Evolutionary conservation across 2,888 invertebrate genomes (phyloP), one percentile per base, ranked within the genome.

Genomic region (Megamerina dolium): DNA sequence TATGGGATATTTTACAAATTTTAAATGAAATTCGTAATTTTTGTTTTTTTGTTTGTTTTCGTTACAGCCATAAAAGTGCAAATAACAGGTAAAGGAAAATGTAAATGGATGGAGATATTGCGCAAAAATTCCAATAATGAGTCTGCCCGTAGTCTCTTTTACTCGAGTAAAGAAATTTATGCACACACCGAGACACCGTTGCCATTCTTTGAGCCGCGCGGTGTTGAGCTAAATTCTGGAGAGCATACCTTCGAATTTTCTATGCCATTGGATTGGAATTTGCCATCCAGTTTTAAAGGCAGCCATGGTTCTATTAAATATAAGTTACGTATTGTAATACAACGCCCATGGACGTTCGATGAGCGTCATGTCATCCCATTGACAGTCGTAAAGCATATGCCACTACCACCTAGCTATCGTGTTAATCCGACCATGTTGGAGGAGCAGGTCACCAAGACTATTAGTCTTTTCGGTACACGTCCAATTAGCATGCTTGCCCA

Each of bases 321-420:
- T 48, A 70, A 72, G 50, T 58, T 70, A 41, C 66, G 66, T 18
- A 54, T 71, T 30, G 57, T 66, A 9, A 66, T 71, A 18, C 71
- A 72, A 50, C 58, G 64, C n/a, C 64, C 71, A 16, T 71, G 70
- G 70, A 64, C 64, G 8, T 70, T 71, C 32, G 68, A 69, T 37
- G 70, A 70, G 41, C 66, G 65, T 19, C 68, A 70, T 46, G 60
- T 57, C 10, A 63, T 71, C 39, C 65, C 66, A 3, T 55, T 71
- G 42, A 66, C 63, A 4, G 56, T 71, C 42, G 58, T 70, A 9
- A 66, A 68, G 47, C 56, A 60, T 14, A 61, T 64, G 53, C 54
- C 66, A 5, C 45, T 68, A 43, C 62, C 62, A 16, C 45, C 51
- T 3, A 48, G 48, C 21, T 59, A 48, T 45, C 55, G 58, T 37